phyloP scores from a whole-genome alignment of 2,113 vertebrate species.

The Mastomys coucha region DNA sequence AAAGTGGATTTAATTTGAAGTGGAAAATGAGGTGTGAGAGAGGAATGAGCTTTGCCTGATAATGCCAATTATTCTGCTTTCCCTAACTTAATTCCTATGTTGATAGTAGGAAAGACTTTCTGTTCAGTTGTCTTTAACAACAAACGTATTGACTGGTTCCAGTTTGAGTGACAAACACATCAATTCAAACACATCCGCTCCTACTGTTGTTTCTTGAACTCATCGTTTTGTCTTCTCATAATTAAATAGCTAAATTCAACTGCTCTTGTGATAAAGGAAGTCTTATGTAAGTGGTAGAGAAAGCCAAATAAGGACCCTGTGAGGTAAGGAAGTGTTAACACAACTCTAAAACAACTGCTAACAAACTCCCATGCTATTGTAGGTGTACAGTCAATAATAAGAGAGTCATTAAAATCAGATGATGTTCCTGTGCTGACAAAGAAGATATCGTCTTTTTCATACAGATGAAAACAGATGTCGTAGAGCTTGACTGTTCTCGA shows the following conservation, averaged over 20 bases:
- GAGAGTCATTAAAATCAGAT: neutral
- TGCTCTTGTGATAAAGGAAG: neutral
- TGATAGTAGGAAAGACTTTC: slow-evolving; percentile 21
- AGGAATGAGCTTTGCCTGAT: slow-evolving; percentile 6
- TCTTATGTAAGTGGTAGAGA: neutral
- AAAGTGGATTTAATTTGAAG: slow-evolving; percentile 35
- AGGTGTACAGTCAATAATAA: neutral
- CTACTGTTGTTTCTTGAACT: slow-evolving; percentile 16
- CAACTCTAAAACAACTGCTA: neutral
- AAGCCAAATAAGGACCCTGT: neutral
- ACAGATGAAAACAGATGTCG: neutral
- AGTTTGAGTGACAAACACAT: slow-evolving; percentile 37
- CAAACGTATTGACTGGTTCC: slow-evolving; percentile 10
- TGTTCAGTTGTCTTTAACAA: slow-evolving; percentile 23
- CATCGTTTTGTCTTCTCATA: slow-evolving; percentile 41
- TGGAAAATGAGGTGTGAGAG: slow-evolving; percentile 6
- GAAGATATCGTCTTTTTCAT: neutral
- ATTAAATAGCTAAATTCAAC: slow-evolving; percentile 34
- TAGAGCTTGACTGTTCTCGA: neutral
- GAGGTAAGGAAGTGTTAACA: neutral
- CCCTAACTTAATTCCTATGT: neutral
- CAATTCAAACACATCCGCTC: slow-evolving; percentile 10
- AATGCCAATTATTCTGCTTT: neutral
- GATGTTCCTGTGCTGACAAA: neutral
- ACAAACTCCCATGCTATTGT: neutral